Base-by-base conservation (phyloP, 1,140 invertebrate genomes). In the Drosophila ficusphila region DNA sequence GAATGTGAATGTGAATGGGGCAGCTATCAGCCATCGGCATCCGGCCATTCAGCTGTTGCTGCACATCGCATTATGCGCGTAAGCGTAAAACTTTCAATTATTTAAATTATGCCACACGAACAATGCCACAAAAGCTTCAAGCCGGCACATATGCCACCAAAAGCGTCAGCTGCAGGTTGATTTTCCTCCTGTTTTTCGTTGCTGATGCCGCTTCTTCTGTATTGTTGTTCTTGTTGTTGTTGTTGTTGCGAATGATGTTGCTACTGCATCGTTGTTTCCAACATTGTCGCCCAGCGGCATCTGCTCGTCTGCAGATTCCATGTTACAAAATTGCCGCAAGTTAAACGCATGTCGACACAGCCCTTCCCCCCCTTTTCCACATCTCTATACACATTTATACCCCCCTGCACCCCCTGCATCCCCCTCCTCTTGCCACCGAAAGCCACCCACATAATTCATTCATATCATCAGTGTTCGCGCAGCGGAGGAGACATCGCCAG, bases 61-160 rank as follows among this genome's bases (percentile, higher is more conserved):
- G 31, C 25, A 21, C 61, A 64, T 57, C 39, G 72, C 76, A 88
- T 88, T 88, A 86, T 81, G 82, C 77, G 77, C 74, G 64, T 72
- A 82, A 86, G 81, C 88, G 81, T 86, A 88, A 86, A 90, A 90
- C 81, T 90, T 90, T 90, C 86, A 90, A 90, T 90, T 90, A 90
- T 90, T 90, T 90, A 90, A 90, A 90, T 90, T 82, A 90, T 82
- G 83, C 86, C 88, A 86, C 86, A 90, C 71, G 86, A 90, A 89
- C 79, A 89, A 89, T 90, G 75, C 79, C 85, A 65, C 85, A 89
- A 62, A 83, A 65, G 67, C 76, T 60, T 19, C 38, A 44, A 34
- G 57, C 33, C 1, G 69, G 47, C 42, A 36, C 76, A 89, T 76
- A 82, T 86, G 76, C 81, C 68, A 75, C 62, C 42, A 49, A 44